These are phyloP conservation scores for Ctenopoma multispine DNA, from an alignment of 2,797 vertebrate species.

Conservation along the genomic window DNA sequence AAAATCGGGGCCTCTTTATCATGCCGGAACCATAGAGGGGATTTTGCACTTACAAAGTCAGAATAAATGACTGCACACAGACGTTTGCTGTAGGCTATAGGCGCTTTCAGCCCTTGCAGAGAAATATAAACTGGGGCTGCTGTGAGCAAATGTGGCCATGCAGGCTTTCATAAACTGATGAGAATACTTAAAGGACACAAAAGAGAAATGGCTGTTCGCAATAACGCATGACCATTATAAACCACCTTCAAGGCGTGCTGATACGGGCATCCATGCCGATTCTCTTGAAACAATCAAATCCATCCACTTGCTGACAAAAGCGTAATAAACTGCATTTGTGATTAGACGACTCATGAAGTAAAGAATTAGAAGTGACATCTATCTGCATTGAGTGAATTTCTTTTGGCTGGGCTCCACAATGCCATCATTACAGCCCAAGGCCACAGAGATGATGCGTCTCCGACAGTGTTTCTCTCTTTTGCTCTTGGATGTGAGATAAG, in stretches of 20 bases:
- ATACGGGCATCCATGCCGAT: conserved; percentile 1
- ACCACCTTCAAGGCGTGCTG: conserved; percentile 18
- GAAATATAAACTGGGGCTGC: conserved; percentile 23
- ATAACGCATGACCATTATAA: conserved; percentile 12
- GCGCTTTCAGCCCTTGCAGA: conserved; percentile 33
- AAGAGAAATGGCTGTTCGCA: conserved; percentile 19
- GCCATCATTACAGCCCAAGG: conserved; percentile 30
- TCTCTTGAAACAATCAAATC: conserved; percentile 8
- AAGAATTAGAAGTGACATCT: conserved; percentile 29
- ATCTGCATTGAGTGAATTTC: conserved; percentile 21
- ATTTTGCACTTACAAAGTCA: conserved; percentile 33
- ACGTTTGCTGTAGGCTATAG: conserved; percentile 33
- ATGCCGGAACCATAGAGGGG: conserved; percentile 10
- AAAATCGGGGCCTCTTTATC: conserved; percentile 31
- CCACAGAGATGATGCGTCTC: conserved; percentile 28
- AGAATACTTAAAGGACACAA: conserved; percentile 5
- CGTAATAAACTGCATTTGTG: conserved; percentile 1
- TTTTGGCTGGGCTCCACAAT: conserved; percentile 27
- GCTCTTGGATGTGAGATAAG: conserved; percentile 18
- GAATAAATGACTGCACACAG: conserved; percentile 33
- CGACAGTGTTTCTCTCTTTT: conserved; percentile 30
- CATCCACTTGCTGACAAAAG: conserved; percentile 12
- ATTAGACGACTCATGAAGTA: conserved; percentile 5
- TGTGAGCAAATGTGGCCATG: conserved; percentile 22
- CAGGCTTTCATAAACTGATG: neutral